Base-by-base conservation (phyloP, 30 jellyfish, hydroid and myxozoan species). In the Aurelia sp. region DNA sequence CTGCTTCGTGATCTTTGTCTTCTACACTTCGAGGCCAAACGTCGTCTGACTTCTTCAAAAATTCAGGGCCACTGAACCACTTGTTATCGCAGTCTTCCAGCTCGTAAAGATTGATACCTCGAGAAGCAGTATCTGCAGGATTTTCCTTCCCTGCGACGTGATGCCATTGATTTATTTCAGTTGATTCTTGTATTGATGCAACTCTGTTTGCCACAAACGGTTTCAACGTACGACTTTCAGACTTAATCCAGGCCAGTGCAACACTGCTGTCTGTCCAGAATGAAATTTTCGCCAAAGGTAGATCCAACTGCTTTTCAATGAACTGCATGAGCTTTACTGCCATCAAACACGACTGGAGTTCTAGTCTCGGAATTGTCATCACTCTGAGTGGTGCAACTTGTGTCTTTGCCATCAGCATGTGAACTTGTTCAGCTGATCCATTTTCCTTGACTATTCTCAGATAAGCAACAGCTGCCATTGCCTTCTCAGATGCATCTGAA, bases 401-500 rank as follows among this genome's bases (percentile, higher is more conserved):
- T 38, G 92, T 69, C 79, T 71, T 83, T 40, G 92, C 78, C 86
- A 71, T 71, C 74, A 83, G 9, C 78, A 83, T 11, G 48, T 55
- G 9, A 1, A 41, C 30, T 33, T 53, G 17, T 57, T 12, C 79
- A 21, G 40, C 87, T 21, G 86, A 75, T 21, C 92, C 92, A 35
- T 22, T 55, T 69, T 27, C 38, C 67, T 47, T 17, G 53, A 64
- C 63, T 73, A 50, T 20, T 64, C 89, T 59, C 58, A 72, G 16
- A 40, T 85, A 85, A 17, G 89, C 85, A 11, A 40, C 82, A 30
- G 90, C 83, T 69, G 82, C 89, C 81, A 72, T 30, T 48, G 89
- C 94, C 63, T 74, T 65, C 75, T 73, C 94, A 41, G 89, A 72
- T 57, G 94, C 90, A 74, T 85, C 94, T 50, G 71, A 72, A 61